Conservation (phyloP, 2,797 vertebrate species). For the Coendou prehensilis region DNA sequence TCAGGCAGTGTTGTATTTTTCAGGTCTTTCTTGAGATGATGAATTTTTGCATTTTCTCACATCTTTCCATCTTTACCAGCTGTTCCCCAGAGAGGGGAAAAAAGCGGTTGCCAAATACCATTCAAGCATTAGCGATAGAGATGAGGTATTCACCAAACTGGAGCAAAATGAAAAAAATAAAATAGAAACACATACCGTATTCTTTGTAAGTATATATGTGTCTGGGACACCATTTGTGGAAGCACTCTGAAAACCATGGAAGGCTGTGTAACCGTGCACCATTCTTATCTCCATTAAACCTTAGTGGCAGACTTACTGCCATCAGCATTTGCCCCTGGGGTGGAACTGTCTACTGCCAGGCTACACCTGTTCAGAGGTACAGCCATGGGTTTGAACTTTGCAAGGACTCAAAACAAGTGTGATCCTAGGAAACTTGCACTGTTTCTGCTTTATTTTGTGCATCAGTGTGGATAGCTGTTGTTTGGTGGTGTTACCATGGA, state of each 20-base stretch:
- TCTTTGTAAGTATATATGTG: background rate
- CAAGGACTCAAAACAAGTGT: background rate
- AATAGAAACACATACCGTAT: fast-evolving
- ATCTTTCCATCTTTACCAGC: background rate
- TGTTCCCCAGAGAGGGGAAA: background rate
- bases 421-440: background rate
- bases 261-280: fast-evolving
- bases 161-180: background rate
- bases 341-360: background rate
- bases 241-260: background rate
- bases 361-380: background rate
- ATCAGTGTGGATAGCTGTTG: background rate
- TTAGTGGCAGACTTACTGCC: background rate
- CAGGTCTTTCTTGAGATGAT: background rate
- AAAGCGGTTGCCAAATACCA: background rate
- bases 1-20: background rate
- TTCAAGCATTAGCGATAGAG: background rate
- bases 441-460: background rate
- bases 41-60: background rate
- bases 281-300: background rate
- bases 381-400: background rate
- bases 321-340: background rate
- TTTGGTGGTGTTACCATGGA: background rate
- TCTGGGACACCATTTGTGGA: background rate
- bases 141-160: background rate